phyloP scores from a whole-genome alignment of 92 coral and sea anemone genomes.

The Paramuricea clavata region DNA sequence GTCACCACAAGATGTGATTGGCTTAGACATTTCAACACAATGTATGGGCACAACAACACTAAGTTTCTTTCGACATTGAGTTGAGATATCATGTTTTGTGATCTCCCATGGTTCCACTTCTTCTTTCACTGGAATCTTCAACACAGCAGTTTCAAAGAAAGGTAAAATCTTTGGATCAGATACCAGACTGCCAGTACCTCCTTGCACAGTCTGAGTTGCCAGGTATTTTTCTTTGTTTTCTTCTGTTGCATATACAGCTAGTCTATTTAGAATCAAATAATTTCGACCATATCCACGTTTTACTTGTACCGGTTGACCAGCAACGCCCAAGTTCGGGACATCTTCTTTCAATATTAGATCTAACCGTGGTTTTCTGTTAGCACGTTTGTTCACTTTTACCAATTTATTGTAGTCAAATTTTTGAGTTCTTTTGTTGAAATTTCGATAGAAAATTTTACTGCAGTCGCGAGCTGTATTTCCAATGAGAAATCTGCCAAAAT shows the following conservation, averaged over 20 bases:
- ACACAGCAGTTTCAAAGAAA: conserved; percentile 73
- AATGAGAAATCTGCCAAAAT: conserved; percentile 30
- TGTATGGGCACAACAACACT: conserved; percentile 88
- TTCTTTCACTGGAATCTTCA: conserved; percentile 78
- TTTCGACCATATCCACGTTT: conserved; percentile 92
- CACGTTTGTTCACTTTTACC: conserved; percentile 76
- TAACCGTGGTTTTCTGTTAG: conserved; percentile 84
- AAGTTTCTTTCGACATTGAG: conserved; percentile 81
- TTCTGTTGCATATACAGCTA: conserved; percentile 92
- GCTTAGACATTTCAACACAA: conserved; percentile 73
- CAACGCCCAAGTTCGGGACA: conserved; percentile 81
- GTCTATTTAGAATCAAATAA: conserved; percentile 78
- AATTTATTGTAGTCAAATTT: conserved; percentile 43
- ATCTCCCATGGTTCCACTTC: conserved; percentile 68
- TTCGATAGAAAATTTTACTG: conserved; percentile 6
- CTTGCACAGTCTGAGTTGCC: conserved; percentile 46
- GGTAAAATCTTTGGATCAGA: conserved; percentile 68
- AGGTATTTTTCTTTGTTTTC: conserved; percentile 83
- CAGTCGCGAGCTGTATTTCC: not conserved
- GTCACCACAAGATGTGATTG: conserved; percentile 85
- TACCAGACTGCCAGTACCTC: conserved; percentile 64
- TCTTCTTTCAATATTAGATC: conserved; percentile 79
- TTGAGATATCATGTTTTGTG: conserved; percentile 81
- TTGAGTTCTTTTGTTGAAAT: conserved; percentile 24
- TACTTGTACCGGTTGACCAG: conserved; percentile 88